These are phyloP conservation scores for Psephotus haematonotus DNA, from an alignment of 2,113 vertebrate species.

Conservation along the genomic window DNA sequence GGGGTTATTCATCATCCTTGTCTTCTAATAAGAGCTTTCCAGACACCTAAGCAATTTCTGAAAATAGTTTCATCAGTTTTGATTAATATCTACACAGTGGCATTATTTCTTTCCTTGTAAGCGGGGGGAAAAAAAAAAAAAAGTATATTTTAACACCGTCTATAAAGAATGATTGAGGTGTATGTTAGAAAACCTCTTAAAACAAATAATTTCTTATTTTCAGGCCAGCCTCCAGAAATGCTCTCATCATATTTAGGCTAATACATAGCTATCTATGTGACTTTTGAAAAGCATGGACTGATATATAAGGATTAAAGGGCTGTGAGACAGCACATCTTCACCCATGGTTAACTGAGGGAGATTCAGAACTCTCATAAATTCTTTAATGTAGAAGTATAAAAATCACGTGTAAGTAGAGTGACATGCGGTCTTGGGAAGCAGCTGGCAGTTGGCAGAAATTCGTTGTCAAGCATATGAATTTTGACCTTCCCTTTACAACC, in stretches of 20 bases:
- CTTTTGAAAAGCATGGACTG: background rate
- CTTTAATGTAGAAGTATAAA: conserved; percentile 13
- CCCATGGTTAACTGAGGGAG: background rate
- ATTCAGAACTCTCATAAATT: background rate
- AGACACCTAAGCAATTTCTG: background rate
- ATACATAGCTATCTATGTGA: background rate
- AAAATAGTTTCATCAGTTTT: background rate
- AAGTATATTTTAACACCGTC: background rate
- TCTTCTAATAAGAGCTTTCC: background rate
- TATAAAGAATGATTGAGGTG: accelerated
- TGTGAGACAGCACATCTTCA: background rate
- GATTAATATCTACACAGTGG: background rate
- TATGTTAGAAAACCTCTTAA: background rate
- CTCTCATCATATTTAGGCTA: background rate
- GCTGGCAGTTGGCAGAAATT: background rate
- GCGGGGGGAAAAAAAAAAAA: background rate
- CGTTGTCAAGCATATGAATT: background rate
- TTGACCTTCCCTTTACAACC: conserved; percentile 9
- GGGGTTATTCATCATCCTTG: background rate
- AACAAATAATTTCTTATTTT: background rate
- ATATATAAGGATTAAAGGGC: background rate
- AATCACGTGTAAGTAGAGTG: background rate
- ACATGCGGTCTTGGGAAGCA: background rate
- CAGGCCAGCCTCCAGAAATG: background rate
- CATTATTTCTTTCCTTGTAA: background rate